phyloP scores from a whole-genome alignment of 2,797 vertebrate genomes.

The Galago senegalensis region DNA sequence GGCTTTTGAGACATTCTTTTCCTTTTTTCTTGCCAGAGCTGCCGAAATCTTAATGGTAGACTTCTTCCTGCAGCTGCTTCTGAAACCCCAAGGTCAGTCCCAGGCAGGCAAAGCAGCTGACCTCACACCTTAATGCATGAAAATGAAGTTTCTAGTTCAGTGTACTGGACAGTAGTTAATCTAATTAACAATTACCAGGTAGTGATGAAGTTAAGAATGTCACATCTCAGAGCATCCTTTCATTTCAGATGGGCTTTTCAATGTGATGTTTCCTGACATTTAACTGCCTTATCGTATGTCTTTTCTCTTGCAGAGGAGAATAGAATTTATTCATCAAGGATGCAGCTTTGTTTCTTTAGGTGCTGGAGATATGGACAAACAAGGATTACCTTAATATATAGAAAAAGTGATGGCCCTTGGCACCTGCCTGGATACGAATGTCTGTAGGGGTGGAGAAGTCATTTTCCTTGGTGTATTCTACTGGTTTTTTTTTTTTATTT shows the following conservation, averaged over 20 bases:
- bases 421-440: conserved; percentile 80
- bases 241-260: conserved; percentile 78
- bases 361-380: conserved; percentile 78
- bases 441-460: conserved; percentile 77
- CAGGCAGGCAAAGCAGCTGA: conserved; percentile 67
- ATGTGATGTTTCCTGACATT: conserved; percentile 80
- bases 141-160: conserved; percentile 82
- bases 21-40: conserved; percentile 66
- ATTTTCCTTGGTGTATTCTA: conserved; percentile 79
- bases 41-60: conserved; percentile 45
- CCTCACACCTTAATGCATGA: conserved; percentile 71
- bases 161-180: conserved; percentile 80
- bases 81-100: conserved; percentile 69
- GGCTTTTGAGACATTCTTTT: conserved; percentile 76
- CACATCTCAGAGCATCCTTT: conserved; percentile 76
- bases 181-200: conserved; percentile 70
- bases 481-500: conserved; percentile 44
- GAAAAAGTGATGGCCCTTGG: conserved; percentile 79
- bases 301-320: conserved; percentile 82
- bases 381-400: conserved; percentile 82
- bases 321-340: conserved; percentile 79
- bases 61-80: conserved; percentile 79
- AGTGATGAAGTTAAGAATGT: conserved; percentile 76
- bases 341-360: conserved; percentile 67
- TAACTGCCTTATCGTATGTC: conserved; percentile 38